A percentile compares a stretch with the other conserved stretches of the same genome.
Conservation (phyloP, 2,888 invertebrate genomes). For the Octodonta nipae region DNA sequence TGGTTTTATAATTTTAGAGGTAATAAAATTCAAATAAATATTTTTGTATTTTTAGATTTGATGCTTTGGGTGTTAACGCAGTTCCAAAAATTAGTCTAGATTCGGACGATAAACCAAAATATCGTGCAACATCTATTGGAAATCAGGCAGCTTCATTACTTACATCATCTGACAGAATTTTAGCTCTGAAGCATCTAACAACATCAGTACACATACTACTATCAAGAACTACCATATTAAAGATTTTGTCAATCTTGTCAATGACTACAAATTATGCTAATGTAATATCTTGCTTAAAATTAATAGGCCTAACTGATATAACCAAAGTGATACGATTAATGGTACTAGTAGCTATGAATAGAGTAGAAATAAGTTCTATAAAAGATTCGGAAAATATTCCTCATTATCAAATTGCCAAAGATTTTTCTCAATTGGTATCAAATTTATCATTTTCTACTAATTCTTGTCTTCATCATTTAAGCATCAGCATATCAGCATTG, state of each 20-base stretch:
- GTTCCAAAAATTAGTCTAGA: slow-evolving; percentile 32
- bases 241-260: slow-evolving; percentile 37
- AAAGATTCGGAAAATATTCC: slow-evolving; percentile 22
- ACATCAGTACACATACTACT: slow-evolving; percentile 41
- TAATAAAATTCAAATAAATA: too few species aligned
- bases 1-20: too few species aligned
- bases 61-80: slow-evolving; percentile 41
- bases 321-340: slow-evolving; percentile 44
- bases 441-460: slow-evolving; percentile 27
- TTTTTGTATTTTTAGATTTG: slow-evolving; percentile 26
- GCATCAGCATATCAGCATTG: slow-evolving; percentile 39
- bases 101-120: slow-evolving; percentile 15
- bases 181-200: slow-evolving; percentile 40
- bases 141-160: slow-evolving; percentile 40
- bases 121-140: slow-evolving; percentile 22
- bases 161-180: slow-evolving; percentile 37
- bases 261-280: slow-evolving; percentile 26
- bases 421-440: slow-evolving; percentile 24
- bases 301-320: slow-evolving; percentile 42
- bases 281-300: slow-evolving; percentile 29
- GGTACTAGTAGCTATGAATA: slow-evolving; percentile 45
- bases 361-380: slow-evolving; percentile 34
- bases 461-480: slow-evolving; percentile 30
- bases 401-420: slow-evolving; percentile 21
- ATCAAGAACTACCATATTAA: slow-evolving; percentile 43